Conservation (phyloP, 1,140 invertebrate genomes). For the Mamestra configurata region DNA sequence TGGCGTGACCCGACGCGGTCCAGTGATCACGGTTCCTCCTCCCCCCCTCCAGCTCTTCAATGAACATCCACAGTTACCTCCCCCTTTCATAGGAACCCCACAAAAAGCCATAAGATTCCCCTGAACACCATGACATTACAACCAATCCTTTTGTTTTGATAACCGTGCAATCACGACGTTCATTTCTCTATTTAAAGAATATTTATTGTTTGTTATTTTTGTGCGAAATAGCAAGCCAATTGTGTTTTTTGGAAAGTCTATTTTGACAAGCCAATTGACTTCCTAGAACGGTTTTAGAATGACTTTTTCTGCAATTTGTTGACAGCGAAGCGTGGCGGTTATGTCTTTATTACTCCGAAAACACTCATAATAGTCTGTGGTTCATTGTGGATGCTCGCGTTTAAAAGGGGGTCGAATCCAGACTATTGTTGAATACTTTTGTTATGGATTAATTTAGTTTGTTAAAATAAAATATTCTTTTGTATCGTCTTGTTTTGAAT, state of each 20-base stretch:
- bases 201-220: slow-evolving; percentile 23
- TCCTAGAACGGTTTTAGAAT: neutral
- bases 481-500: neutral
- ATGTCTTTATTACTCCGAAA: neutral
- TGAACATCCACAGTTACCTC: slow-evolving; percentile 59
- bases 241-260: slow-evolving; percentile 17
- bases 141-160: slow-evolving; percentile 58
- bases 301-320: neutral
- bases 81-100: slow-evolving; percentile 55
- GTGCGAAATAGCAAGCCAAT: slow-evolving; percentile 29
- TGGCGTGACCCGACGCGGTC: slow-evolving; percentile 74
- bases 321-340: neutral
- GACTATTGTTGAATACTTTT: neutral
- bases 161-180: slow-evolving; percentile 76
- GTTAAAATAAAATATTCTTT: too few species aligned
- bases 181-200: slow-evolving; percentile 44
- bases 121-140: slow-evolving; percentile 56
- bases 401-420: neutral
- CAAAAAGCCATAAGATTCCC: slow-evolving; percentile 61
- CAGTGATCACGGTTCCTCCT: slow-evolving; percentile 64
- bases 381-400: neutral
- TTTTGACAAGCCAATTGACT: neutral
- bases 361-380: too few species aligned
- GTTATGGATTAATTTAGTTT: neutral
- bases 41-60: slow-evolving; percentile 63